These are phyloP conservation scores for Epirrita christyi DNA, from an alignment of 2,888 invertebrate genomes.

Conservation along the genomic window DNA sequence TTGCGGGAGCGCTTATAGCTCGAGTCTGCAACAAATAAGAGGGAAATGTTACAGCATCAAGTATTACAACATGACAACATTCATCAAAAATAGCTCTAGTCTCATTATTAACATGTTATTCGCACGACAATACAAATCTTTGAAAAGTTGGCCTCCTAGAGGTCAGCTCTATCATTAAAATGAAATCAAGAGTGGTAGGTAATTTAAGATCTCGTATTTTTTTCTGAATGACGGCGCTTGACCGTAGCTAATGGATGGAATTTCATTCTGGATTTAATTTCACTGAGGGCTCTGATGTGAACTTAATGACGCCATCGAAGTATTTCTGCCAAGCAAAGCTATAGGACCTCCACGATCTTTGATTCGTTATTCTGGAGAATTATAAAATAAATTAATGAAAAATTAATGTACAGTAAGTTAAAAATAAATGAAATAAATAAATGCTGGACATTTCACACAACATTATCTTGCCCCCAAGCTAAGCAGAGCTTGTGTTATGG, in stretches of 20 bases:
- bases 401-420: too few species aligned
- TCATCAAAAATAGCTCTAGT: conserved; percentile 31
- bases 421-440: too few species aligned
- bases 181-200: conserved; percentile 69
- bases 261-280: conserved; percentile 56
- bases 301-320: conserved; percentile 42
- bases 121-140: conserved; percentile 46
- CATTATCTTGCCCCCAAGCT: too few species aligned
- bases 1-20: conserved; percentile 79
- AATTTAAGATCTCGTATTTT: conserved; percentile 63
- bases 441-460: too few species aligned
- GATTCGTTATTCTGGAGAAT: too few species aligned
- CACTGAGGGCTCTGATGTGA: conserved; percentile 35
- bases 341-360: too few species aligned
- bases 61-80: conserved; percentile 23
- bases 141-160: conserved; percentile 44
- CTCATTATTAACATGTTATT: conserved; percentile 39
- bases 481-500: too few species aligned
- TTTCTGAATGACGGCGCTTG: conserved; percentile 42
- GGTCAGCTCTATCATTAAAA: conserved; percentile 61
- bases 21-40: conserved; percentile 73
- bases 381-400: too few species aligned
- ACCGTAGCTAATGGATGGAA: conserved; percentile 47
- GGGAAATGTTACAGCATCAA: conserved; percentile 23
- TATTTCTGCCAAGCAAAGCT: too few species aligned